These are phyloP conservation scores for Takifugu flavidus DNA, from an alignment of 2,113 vertebrate genomes.

Conservation along the genomic window DNA sequence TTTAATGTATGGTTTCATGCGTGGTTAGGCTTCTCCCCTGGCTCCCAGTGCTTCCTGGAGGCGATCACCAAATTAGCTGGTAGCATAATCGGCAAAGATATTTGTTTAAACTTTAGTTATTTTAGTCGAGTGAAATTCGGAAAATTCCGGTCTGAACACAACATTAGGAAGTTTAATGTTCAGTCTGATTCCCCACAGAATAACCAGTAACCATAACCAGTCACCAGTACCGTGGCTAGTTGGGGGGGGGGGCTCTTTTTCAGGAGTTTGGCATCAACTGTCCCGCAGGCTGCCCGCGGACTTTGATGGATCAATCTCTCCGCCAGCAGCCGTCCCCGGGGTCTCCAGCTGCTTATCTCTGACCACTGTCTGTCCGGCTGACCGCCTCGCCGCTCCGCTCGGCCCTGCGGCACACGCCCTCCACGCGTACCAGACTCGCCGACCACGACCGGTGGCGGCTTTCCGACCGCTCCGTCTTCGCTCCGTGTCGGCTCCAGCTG, in stretches of 20 bases:
- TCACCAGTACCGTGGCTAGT: too few relatives aligned
- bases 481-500: conserved; percentile 2
- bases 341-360: conserved; percentile 73
- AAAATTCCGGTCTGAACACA: too few relatives aligned
- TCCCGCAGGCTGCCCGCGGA: conserved; percentile 55
- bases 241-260: conserved; percentile 27
- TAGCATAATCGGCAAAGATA: neutral
- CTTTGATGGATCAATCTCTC: conserved; percentile 74
- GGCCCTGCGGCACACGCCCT: conserved; percentile 43
- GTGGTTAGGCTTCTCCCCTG: too few relatives aligned
- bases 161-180: too few relatives aligned
- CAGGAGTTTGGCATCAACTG: conserved; percentile 63
- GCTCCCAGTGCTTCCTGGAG: too few relatives aligned
- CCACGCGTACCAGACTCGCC: conserved; percentile 40
- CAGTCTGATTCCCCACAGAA: too few relatives aligned
- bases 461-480: conserved; percentile 12
- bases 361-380: conserved; percentile 72
- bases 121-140: too few relatives aligned
- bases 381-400: conserved; percentile 54
- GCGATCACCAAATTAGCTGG: too few relatives aligned
- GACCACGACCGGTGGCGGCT: conserved; percentile 39
- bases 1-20: neutral
- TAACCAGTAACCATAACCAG: too few relatives aligned
- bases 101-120: too few relatives aligned
- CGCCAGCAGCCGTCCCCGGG: conserved; percentile 62